A percentile compares a stretch with the other conserved stretches of the same genome.
Evolutionary conservation across 1,140 invertebrate species (phyloP).

Genomic region (Caligus rogercresseyi): DNA sequence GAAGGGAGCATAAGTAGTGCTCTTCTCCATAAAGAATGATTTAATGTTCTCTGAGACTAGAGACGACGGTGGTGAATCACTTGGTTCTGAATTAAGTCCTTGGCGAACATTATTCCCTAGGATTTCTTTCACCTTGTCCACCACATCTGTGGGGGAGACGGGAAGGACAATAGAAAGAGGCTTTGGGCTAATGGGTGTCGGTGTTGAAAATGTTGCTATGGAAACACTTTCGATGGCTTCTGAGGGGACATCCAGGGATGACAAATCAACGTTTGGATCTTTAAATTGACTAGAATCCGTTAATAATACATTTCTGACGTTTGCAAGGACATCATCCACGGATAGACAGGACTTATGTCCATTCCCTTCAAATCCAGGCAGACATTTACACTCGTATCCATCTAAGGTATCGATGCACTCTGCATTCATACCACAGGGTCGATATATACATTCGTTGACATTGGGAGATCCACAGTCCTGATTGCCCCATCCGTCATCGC

Average conservation of each 20-base stretch:
- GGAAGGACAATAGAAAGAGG: neutral
- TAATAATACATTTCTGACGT: neutral
- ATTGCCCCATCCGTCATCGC: constrained; percentile 6
- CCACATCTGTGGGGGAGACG: neutral
- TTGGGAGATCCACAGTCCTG: constrained; percentile 33
- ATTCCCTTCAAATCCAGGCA: constrained; percentile 79
- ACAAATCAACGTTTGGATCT: neutral
- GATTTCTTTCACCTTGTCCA: neutral
- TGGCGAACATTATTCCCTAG: neutral
- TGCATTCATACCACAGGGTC: constrained; percentile 88
- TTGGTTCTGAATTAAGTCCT: neutral
- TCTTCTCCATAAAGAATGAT: neutral
- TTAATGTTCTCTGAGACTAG: neutral
- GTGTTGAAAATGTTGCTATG: too few relatives aligned
- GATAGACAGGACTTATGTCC: constrained; percentile 54
- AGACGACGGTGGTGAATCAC: neutral
- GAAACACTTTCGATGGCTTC: neutral
- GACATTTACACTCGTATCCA: constrained; percentile 85
- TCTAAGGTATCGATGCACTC: constrained; percentile 90
- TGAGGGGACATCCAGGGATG: neutral
- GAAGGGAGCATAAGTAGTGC: neutral
- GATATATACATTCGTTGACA: constrained; percentile 88
- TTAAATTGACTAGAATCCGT: neutral
- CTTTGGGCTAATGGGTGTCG: neutral
- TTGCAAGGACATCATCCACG: neutral